Evolutionary conservation across 2,113 vertebrate genomes (phyloP), one percentile per base, ranked within the genome.

Genomic region (Crotophaga sulcirostris): DNA sequence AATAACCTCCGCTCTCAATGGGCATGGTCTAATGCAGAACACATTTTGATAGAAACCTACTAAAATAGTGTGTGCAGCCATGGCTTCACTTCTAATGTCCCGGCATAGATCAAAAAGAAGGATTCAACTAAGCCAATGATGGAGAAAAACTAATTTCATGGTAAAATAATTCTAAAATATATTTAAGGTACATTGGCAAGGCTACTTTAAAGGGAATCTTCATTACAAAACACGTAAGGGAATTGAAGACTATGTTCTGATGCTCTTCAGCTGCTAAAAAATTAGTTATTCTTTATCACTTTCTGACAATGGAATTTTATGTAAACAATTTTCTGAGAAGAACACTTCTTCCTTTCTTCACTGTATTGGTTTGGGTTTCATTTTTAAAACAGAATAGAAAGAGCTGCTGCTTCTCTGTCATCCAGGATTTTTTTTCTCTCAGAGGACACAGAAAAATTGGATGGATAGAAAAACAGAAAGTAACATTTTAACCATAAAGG

Each of bases 111-210:
- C 73, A 98, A 97, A 97, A 96, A 96, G 96, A 96, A 96, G 95
- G 86, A 98, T 97, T 98, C 98, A 98, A 90, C 97, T 97, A 97
- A 98, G 94, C 86, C 98, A 98, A 98, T 97, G 98, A 98, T 74
- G 97, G 97, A 97, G 97, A 98, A 98, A 97, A 98, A 98, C 97
- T 98, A 98, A 98, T 98, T 98, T 98, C 98, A 98, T 98, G 98
- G 98, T 98, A 97, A 98, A 98, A 98, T 98, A 98, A 98, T 98
- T 98, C 97, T 98, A 98, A 98, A 98, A 98, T 97, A 97, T 98
- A 98, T 98, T 98, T 98, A 98, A 98, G 97, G 98, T 98, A 96
- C 97, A 97, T 88, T 93, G 94, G 97, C 93, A 95, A 94, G 94
- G 97, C 96, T 98, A 97, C 96, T 98, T 98, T 98, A 96, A 97